A percentile compares a stretch with the other conserved stretches of the same genome.
Conservation (phyloP, 2,113 vertebrate species). For the Boulengeromyrus knoepffleri region DNA sequence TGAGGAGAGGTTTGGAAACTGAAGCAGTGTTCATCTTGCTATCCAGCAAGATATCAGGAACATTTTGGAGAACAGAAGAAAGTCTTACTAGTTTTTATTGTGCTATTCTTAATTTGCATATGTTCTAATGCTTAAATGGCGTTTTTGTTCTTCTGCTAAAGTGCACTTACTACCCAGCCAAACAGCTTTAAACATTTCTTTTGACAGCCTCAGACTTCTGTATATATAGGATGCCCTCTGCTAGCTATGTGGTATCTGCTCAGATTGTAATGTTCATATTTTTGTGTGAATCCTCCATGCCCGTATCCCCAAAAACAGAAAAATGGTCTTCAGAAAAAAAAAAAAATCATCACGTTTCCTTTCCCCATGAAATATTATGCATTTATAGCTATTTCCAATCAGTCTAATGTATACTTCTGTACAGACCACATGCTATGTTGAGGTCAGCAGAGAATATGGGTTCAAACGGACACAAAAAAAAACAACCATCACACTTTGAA, state of each 20-base stretch:
- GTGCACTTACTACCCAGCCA: too few relatives aligned
- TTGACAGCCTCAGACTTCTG: neutral
- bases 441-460: neutral
- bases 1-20: neutral
- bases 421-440: neutral
- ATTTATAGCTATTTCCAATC: neutral
- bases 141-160: neutral
- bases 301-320: neutral
- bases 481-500: neutral
- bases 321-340: neutral
- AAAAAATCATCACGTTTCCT: neutral
- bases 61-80: neutral
- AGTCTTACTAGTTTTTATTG: neutral
- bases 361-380: neutral
- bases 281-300: neutral
- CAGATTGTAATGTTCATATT: neutral
- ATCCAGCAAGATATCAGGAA: neutral
- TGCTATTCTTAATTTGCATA: neutral
- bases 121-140: neutral
- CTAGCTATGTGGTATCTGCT: neutral
- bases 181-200: too few relatives aligned
- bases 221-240: neutral
- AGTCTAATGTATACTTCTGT: neutral
- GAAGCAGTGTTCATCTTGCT: neutral
- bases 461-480: neutral